Evolutionary conservation across 2,888 invertebrate species (phyloP), one percentile per base, ranked within the genome.

Genomic region (Molorchus minor): DNA sequence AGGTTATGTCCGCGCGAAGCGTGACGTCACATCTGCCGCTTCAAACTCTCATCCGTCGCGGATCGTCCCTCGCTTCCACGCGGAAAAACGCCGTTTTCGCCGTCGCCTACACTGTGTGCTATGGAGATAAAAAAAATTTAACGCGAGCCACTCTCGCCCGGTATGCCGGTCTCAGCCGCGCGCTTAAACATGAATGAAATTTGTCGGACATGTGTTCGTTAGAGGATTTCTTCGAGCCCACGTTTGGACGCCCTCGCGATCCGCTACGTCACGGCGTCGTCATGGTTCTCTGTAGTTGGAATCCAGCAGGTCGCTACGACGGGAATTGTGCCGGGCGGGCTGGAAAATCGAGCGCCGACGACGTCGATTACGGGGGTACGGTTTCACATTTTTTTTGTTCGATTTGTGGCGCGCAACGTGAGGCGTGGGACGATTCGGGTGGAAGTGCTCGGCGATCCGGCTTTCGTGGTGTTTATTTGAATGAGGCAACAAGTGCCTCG

Each of bases 221-320:
- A 54, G 61, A 61, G 62, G 59, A 63, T 65, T 63, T 62, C 59
- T 62, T 65, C n/a, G 72, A 71, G 74, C 75, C 75, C 74, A 76
- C 77, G 72, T 71, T n/a, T 63, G 68, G 71, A 73, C 75, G 75
- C 75, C 74, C 75, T 75, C 74, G 75, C 76, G 67, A 66, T 68
- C 68, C 67, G n/a, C 70, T 71, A 76, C 77, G 77, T 77, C 75
- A 76, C 66, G 70, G 70, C 75, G 76, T 77, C 77, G 77, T 77
- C 78, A 77, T 75, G 75, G 76, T 64, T 64, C 49, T 58, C 53
- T 49, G 55, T 56, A 58, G 56, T 58, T 61, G 41, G 62, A 56
- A 41, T 52, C 45, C 25, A 58, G 55, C 56, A 56, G 58, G 58
- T 58, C 52, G 46, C n/a, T n/a, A 38, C 44, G 47, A 44, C 51